Evolutionary conservation across 1,140 invertebrate species (phyloP).

Genomic region (Drosophila tsacasi): DNA sequence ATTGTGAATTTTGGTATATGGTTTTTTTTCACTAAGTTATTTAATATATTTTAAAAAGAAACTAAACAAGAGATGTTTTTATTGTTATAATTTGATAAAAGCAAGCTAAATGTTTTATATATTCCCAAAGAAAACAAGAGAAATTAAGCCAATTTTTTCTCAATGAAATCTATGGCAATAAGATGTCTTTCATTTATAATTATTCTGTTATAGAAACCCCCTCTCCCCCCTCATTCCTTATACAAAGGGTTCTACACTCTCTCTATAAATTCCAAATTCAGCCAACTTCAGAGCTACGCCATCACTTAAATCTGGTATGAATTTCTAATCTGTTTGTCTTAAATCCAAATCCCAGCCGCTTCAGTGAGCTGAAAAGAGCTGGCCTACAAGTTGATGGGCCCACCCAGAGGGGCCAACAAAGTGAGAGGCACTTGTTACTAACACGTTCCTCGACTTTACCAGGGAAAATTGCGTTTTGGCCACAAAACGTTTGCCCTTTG

Average conservation of each 20-base stretch:
- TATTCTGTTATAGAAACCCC: not conserved
- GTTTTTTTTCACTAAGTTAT: not conserved
- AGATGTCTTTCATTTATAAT: too few species aligned
- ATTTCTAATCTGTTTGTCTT: constrained; percentile 55
- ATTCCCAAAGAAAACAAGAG: not conserved
- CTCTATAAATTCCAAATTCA: constrained; percentile 24
- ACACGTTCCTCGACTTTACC: constrained; percentile 29
- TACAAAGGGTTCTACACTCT: not conserved
- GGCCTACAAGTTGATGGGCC: constrained; percentile 31
- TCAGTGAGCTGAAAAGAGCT: constrained; percentile 13
- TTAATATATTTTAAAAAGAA: not conserved
- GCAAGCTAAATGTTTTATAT: too few species aligned
- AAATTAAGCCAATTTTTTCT: not conserved
- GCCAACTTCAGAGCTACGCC: not conserved
- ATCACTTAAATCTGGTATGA: constrained; percentile 35
- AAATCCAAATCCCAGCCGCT: constrained; percentile 6
- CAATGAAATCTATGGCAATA: not conserved
- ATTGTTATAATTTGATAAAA: too few species aligned
- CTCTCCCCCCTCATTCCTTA: not conserved
- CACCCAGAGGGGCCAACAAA: constrained; percentile 35
- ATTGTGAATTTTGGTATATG: constrained; percentile 1
- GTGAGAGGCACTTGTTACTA: constrained; percentile 56
- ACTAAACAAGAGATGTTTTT: too few species aligned
- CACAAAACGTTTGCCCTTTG: constrained; percentile 54
- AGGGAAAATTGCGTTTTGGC: constrained; percentile 47